Base-by-base conservation (phyloP, 2,113 vertebrate genomes). In the Forbesichthys agassizii region DNA sequence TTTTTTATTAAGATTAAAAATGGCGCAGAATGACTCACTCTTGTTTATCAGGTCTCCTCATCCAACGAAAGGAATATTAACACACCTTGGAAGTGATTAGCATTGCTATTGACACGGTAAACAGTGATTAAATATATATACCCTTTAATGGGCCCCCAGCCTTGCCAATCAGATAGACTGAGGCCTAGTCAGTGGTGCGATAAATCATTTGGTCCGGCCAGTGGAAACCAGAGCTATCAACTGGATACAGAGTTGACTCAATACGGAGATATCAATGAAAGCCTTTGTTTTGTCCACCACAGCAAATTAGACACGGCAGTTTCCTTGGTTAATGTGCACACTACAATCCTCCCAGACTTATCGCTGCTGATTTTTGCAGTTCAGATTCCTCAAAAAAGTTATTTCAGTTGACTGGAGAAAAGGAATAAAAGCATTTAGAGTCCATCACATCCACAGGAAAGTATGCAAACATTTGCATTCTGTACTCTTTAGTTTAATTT, bases 221-320 rank as follows among this genome's bases (percentile, higher is more conserved):
- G 73, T 78, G 75, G 81, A 86, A 87, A 78, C 81, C 66, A 68
- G 36, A 62, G 18, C 74, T 61, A 69, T 73, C 78, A 71, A 66
- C 76, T 73, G 79, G 68, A 81, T 84, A 77, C 65, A 60, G 78
- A 65, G 59, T 69, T 59, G 64, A 81, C 83, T 87, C 65, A 42
- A 88, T 86, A 85, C 66, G 75, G 73, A 81, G 79, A 86, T 89
- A 88, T 88, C 88, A 91, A 88, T 88, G 80, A 85, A 77, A 78
- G 77, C 79, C 86, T 90, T 91, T 89, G 84, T 88, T 88, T 88
- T 82, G 80, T 81, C 75, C 77, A 80, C 78, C 63, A 55, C 85
- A 84, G 83, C 80, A 89, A 88, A 88, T 88, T 88, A 88, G 84
- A 88, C 75, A 85, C 64, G 81, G 80, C 64, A 81, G 64, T 77